These are phyloP conservation scores for Enteromius fasciolatus DNA, from an alignment of 2,797 vertebrate species.

Conservation along the genomic window DNA sequence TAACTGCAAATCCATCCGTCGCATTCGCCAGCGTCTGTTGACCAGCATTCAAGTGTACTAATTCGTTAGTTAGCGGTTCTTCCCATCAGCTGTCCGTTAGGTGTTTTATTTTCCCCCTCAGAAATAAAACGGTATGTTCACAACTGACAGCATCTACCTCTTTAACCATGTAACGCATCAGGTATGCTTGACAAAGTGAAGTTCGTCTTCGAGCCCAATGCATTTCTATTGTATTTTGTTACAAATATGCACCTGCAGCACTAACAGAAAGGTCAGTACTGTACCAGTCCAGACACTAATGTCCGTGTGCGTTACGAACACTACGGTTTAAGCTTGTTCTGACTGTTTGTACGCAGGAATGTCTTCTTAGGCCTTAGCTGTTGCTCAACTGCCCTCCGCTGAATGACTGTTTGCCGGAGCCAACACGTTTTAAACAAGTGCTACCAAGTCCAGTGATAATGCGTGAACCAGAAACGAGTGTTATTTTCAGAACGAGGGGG, in stretches of 20 bases:
- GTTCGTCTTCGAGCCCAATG: conserved; percentile 13
- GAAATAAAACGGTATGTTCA: conserved; percentile 7
- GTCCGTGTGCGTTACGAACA: conserved; percentile 8
- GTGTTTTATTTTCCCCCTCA: not conserved
- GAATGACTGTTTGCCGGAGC: conserved; percentile 6
- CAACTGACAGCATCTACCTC: conserved; percentile 56
- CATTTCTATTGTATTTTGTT: conserved; percentile 13
- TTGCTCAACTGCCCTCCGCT: not conserved
- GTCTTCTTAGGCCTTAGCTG: conserved; percentile 8
- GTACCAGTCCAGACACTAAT: conserved; percentile 34
- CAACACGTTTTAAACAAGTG: not conserved
- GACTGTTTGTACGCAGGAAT: conserved; percentile 3
- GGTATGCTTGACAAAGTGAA: conserved; percentile 31
- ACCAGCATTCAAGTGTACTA: conserved; percentile 5
- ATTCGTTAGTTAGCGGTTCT: not conserved
- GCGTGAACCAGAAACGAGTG: not conserved
- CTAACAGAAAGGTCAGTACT: conserved; percentile 27
- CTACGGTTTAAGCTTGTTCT: conserved; percentile 18
- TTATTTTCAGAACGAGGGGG: conserved; percentile 18
- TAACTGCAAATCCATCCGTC: not conserved
- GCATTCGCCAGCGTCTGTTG: not conserved
- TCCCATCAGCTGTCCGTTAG: not conserved
- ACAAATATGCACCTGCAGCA: conserved; percentile 5
- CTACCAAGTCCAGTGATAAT: conserved; percentile 3
- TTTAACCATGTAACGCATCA: conserved; percentile 30